Evolutionary conservation across 2,888 invertebrate genomes (phyloP).

Genomic region (Chrysomela aeneicollis): DNA sequence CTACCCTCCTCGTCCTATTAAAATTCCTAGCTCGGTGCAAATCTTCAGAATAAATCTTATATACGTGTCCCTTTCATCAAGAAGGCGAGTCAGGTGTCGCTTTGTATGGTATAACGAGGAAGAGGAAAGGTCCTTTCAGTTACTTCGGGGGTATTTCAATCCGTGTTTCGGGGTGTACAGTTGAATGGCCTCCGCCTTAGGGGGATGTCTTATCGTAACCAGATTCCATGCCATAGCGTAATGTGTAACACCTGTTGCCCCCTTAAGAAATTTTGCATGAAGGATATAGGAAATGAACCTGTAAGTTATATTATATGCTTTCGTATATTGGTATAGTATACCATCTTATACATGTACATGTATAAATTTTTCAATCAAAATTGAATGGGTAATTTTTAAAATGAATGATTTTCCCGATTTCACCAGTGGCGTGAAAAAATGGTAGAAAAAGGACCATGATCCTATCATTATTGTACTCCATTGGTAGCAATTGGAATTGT

Average conservation of each 20-base stretch:
- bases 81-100: conserved; percentile 11
- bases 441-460: no score
- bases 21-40: neutral
- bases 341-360: no score
- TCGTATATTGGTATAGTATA: no score
- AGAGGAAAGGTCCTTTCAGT: conserved; percentile 7
- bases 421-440: no score
- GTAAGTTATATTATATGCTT: neutral
- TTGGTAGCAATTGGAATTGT: no score
- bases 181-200: conserved; percentile 45
- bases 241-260: conserved; percentile 22
- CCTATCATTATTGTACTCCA: no score
- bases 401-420: no score
- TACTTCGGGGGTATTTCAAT: conserved; percentile 5
- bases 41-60: conserved; percentile 8
- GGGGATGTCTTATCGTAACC: conserved; percentile 43
- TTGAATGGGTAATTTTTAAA: no score
- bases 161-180: conserved; percentile 13
- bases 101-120: conserved; percentile 6
- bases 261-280: neutral
- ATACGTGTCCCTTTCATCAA: conserved; percentile 8
- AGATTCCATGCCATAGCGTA: conserved; percentile 6
- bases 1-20: neutral
- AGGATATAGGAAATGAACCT: neutral
- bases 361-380: no score